Percentiles rank a stretch among this genome's conserved stretches.
These are phyloP conservation scores for Sminthopsis crassicaudata DNA, from an alignment of 2,113 vertebrate genomes.

Conservation along the genomic window DNA sequence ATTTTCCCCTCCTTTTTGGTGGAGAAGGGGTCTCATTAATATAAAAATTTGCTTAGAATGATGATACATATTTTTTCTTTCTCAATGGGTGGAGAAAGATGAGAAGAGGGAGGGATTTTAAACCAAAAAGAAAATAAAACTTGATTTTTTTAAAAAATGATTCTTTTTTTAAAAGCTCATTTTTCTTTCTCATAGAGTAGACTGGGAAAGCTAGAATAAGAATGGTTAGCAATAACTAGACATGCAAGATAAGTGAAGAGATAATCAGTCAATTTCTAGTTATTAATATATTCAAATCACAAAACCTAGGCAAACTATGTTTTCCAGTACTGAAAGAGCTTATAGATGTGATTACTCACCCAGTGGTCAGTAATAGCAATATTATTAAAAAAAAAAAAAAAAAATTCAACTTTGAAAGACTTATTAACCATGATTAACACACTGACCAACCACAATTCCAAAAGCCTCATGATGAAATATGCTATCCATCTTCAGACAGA, in stretches of 20 bases:
- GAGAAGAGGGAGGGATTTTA: no score
- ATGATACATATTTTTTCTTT: not conserved
- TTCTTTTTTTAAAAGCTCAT: no score
- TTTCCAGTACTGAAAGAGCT: not conserved
- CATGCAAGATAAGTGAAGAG: not conserved
- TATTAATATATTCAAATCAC: not conserved
- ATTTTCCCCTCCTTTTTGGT: not conserved
- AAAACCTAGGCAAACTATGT: not conserved
- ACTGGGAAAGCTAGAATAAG: no score
- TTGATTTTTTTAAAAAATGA: not conserved
- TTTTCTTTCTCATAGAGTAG: no score
- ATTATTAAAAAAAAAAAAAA: no score
- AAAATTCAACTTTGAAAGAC: not conserved
- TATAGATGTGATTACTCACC: not conserved
- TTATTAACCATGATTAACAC: not conserved
- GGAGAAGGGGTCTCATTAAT: no score
- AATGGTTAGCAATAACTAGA: not conserved
- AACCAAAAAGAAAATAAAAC: no score
- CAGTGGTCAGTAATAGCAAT: not conserved
- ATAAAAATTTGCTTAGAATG: no score
- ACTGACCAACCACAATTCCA: not conserved
- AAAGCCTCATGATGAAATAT: not conserved
- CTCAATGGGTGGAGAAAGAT: no score
- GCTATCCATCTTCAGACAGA: not conserved
- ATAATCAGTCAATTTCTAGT: not conserved